phyloP scores from a whole-genome alignment of 2,888 invertebrate genomes.

The Rhamnusium bicolor region DNA sequence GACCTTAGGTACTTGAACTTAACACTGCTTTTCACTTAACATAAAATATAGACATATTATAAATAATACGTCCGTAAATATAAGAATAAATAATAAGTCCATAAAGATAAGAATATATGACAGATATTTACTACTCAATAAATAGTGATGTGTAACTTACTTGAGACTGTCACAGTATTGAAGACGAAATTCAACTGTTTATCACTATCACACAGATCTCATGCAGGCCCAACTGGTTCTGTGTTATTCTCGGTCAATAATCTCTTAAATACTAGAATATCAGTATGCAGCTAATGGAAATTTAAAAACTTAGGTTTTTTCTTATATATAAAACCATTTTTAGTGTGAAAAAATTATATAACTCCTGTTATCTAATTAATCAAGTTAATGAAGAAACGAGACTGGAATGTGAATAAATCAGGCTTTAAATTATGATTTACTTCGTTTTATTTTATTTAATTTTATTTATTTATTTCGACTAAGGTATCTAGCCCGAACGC shows the following conservation, averaged over 20 bases:
- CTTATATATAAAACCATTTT: neutral
- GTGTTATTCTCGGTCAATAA: slow-evolving; percentile 11
- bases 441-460: too few relatives aligned
- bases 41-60: too few relatives aligned
- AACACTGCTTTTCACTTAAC: too few relatives aligned
- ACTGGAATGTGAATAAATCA: too few relatives aligned
- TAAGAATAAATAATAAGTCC: too few relatives aligned
- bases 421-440: too few relatives aligned
- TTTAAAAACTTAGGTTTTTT: neutral
- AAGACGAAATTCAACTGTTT: neutral
- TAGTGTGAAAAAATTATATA: neutral
- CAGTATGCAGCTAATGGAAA: neutral
- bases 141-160: neutral
- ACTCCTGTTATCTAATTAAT: neutral
- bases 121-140: too few relatives aligned
- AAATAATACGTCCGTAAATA: too few relatives aligned
- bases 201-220: neutral
- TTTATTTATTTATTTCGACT: too few relatives aligned
- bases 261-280: slow-evolving; percentile 14
- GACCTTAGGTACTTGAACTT: too few relatives aligned
- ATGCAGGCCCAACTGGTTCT: slow-evolving; percentile 24
- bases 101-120: too few relatives aligned
- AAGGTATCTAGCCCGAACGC: too few relatives aligned
- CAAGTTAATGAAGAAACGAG: neutral
- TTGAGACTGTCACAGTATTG: slow-evolving; percentile 10